phyloP scores from a whole-genome alignment of 2,113 vertebrate genomes.

The Lepisosteus osseus region DNA sequence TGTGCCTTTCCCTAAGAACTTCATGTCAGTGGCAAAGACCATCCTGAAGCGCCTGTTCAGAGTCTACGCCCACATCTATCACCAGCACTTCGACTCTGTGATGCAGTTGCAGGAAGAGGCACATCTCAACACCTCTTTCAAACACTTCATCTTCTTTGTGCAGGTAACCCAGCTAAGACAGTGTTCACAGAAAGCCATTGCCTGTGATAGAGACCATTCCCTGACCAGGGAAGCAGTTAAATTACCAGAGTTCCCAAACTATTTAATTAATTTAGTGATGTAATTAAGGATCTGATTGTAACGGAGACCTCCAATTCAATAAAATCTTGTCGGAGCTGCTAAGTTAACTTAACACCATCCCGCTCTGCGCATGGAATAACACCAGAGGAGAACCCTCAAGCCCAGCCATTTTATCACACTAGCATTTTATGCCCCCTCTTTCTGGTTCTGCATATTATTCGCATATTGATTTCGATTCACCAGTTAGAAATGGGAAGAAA shows the following conservation, averaged over 20 bases:
- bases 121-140: conserved; percentile 97
- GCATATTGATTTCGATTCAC: too few relatives aligned
- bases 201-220: not conserved
- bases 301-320: too few relatives aligned
- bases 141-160: conserved; percentile 98
- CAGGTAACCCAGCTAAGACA: conserved; percentile 65
- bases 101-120: conserved; percentile 96
- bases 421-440: too few relatives aligned
- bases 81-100: conserved; percentile 94
- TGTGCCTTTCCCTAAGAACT: conserved; percentile 94
- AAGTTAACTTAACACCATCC: too few relatives aligned
- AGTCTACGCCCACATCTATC: conserved; percentile 94
- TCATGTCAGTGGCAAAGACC: conserved; percentile 96
- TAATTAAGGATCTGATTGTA: too few relatives aligned
- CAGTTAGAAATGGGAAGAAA: too few relatives aligned
- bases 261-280: not conserved
- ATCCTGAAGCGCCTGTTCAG: conserved; percentile 92
- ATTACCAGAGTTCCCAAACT: too few relatives aligned
- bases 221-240: not conserved
- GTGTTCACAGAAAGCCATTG: not conserved
- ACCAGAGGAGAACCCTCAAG: too few relatives aligned
- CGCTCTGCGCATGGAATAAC: too few relatives aligned
- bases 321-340: too few relatives aligned
- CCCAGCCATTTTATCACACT: too few relatives aligned
- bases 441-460: too few relatives aligned